phyloP scores from a whole-genome alignment of 2,113 vertebrate species.

The Ceyx melanurus region DNA sequence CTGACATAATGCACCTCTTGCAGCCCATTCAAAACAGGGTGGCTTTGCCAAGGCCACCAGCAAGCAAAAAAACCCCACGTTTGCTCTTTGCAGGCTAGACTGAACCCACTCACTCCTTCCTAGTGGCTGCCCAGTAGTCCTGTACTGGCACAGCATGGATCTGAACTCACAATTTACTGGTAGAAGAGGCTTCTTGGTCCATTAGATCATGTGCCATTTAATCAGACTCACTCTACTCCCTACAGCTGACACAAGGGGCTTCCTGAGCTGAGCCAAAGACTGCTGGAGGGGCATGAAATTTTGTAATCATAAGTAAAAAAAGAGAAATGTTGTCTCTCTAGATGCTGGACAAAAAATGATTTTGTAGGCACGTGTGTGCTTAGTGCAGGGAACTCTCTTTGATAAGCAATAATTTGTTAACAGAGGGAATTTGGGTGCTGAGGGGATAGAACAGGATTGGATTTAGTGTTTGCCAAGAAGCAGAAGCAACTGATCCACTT shows the following conservation, averaged over 20 bases:
- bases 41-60: not conserved
- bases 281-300: not conserved
- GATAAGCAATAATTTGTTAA: not conserved
- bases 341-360: not conserved
- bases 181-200: not conserved
- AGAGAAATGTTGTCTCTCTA: not conserved
- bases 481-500: not conserved
- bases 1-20: not conserved
- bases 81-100: not conserved
- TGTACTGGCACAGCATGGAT: not conserved
- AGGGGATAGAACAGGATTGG: not conserved
- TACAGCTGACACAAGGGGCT: not conserved
- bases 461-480: not conserved
- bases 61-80: not conserved
- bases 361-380: not conserved
- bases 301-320: not conserved
- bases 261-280: not conserved
- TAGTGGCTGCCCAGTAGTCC: not conserved
- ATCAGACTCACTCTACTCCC: not conserved
- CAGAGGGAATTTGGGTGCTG: not conserved
- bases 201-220: not conserved
- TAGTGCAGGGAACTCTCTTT: not conserved
- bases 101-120: not conserved
- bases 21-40: not conserved
- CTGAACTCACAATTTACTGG: not conserved